Evolutionary conservation across 1,140 invertebrate species (phyloP), one percentile per base, ranked within the genome.

Genomic region (Thaumetopoea pityocampa): DNA sequence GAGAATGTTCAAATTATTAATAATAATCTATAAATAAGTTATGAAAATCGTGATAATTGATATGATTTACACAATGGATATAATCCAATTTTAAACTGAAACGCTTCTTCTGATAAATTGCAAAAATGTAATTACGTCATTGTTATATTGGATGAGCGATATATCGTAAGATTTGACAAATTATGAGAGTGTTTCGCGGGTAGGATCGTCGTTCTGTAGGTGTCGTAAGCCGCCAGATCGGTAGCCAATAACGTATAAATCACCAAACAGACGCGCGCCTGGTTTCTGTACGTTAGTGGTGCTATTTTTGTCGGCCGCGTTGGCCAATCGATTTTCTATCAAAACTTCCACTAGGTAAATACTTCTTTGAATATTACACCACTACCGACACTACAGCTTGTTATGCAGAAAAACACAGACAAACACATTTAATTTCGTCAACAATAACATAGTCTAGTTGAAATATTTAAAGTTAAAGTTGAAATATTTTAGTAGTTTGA

Each of bases 221-320:
- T 64, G 67, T 70, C 66, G 67, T 74, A 74, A 78, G 68, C 63
- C 56, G 51, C 55, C 44, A 57, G 67, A 65, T 59, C 60, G 63
- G 60, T 62, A 66, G 64, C 65, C 66, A 65, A 67, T 77, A 73
- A 62, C 60, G 60, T 44, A 76, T 83, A 76, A 83, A 83, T 80
- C 71, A 79, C 61, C 40, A 53, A 51, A 65, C 50, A 59, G 64
- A 59, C 60, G 60, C 59, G 70, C 66, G 72, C 61, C 79, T 83
- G 79, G 58, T 80, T 79, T 80, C 63, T 83, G 74, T 83, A 76
- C 47, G 64, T 83, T 62, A 53, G 58, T 63, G 52, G 55, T 60
- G 53, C 68, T 83, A 83, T 83, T 83, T 80, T 71, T 59, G 62
- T 50, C 52, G 53, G 49, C 49, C 55, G 40, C n/a, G 51, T 51